Base-by-base conservation (phyloP, 2,888 invertebrate species). In the Ormyrus nitidulus region DNA sequence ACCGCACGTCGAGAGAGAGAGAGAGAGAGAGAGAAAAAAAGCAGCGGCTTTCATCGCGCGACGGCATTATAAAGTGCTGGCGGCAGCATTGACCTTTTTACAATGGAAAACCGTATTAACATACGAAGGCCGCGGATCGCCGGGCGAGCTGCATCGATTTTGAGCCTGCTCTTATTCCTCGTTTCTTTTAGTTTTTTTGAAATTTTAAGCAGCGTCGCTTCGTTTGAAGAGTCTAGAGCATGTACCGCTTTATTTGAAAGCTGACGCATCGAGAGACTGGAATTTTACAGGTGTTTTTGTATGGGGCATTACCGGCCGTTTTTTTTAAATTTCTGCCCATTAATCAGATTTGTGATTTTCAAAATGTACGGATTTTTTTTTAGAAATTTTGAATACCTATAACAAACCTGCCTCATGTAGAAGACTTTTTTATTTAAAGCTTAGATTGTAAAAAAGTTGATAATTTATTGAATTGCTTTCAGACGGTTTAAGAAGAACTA, bases 91-190 rank as follows among this genome's bases (percentile, higher is more conserved):
- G 77, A 77, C 80, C 70, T 51, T 46, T 54, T 51, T 53, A 80
- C 80, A 80, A 80, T 80, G 77, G 77, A 68, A 65, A 69, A 59
- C 53, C 49, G 58, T 19, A 80, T 80, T 80, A 77, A 62, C 80
- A 80, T 80, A 80, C 62, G 80, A 80, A 80, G 76, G 68, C 80
- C 6, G n/a, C 71, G 69, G 19, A 68, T 77, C 71, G 46, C 62
- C 54, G 19, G 54, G 49, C 8, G n/a, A 54, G 34, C 54, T 73
- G 77, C 68, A 77, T 72, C 77, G 64, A 71, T 72, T 70, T 19
- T 49, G 13, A 11, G 4, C 56, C 10, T 5, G 9, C 51, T 9
- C 51, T 54, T 44, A 8, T 64, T 64, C 11, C 19, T 11, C 19
- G 19, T 51, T 51, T 11, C 34, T 74, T 61, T 34, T 61, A 46